Base-by-base conservation (phyloP, 2,888 invertebrate genomes). In the Flabesymbios commensalis region DNA sequence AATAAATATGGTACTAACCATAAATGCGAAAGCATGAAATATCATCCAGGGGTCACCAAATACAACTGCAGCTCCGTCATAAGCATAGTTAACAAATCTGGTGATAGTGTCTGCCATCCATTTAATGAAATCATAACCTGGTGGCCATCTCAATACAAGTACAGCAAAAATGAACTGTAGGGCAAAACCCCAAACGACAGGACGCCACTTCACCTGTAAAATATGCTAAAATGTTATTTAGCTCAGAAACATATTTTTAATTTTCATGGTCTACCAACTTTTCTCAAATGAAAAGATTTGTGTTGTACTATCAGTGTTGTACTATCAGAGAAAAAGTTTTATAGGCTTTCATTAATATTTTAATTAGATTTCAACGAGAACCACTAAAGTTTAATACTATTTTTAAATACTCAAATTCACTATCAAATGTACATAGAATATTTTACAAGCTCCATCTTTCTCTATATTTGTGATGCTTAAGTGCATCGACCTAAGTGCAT, bases 131-230 rank as follows among this genome's bases (percentile, higher is more conserved):
- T 84, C 77, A 45, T 91, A 85, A 0, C 96, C 96, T 0, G 89
- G 84, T 1, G 87, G 84, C 93, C 93, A 94, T 61, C 93, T 87
- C 66, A 97, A 90, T 64, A 93, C 92, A 26, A 94, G 71, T 1
- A 96, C 74, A 0, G 93, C 96, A 60, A 97, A 87, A 2, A 88
- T 59, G 75, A 95, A 92, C 84, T 97, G 97, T 5, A 94, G 83
- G 0, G 88, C 83, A 22, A 95, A 83, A 0, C 95, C 96, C 75
- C 88, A 88, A 22, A 90, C 75, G 0, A 96, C 91, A 0, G 90
- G 89, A 3, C 89, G 86, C 94, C 94, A 83, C 24, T 75, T 76
- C 3, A 84, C 79, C 83, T 84, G 66, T 0, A 62, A 53, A 39
- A 32, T 28, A n/a, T n/a, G n/a, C n/a, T n/a, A n/a, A n/a, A n/a